Conservation (phyloP, 2,797 vertebrate species). For the Microchirus variegatus region DNA sequence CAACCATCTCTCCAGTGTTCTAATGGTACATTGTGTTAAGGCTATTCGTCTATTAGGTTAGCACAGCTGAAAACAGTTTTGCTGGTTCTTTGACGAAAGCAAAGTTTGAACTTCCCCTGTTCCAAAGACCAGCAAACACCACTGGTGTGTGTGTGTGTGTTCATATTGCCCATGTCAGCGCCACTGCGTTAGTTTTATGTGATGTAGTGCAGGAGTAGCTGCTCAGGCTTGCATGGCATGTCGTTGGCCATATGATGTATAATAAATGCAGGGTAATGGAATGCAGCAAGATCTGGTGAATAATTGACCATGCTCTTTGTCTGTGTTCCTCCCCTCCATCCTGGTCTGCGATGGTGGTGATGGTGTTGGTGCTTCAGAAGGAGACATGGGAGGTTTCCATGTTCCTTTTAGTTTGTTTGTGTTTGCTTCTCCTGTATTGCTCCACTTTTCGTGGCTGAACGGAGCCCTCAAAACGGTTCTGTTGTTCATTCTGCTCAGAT, state of each 20-base stretch:
- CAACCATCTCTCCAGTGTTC: too few species aligned
- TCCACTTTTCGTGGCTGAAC: constrained; percentile 12
- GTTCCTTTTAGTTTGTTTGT: constrained; percentile 19
- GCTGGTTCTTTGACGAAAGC: too few species aligned
- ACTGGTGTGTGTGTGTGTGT: constrained; percentile 12
- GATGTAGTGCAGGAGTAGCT: constrained; percentile 51
- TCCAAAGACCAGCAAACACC: too few species aligned
- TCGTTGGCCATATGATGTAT: constrained; percentile 71
- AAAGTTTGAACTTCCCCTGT: too few species aligned
- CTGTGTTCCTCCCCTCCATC: constrained; percentile 38
- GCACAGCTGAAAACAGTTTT: too few species aligned
- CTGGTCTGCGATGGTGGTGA: constrained; percentile 9
- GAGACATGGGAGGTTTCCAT: constrained; percentile 25
- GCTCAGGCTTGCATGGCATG: constrained; percentile 59
- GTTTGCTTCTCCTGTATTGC: constrained; percentile 18
- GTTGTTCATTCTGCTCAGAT: constrained; percentile 9
- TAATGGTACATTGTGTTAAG: too few species aligned
- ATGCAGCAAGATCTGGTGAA: constrained; percentile 74
- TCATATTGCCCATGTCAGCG: constrained; percentile 25
- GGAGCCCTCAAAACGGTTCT: constrained; percentile 12
- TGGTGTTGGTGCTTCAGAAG: constrained; percentile 7
- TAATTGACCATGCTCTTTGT: constrained; percentile 80
- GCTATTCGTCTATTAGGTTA: too few species aligned
- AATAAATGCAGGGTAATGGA: constrained; percentile 82
- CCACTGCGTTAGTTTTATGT: constrained; percentile 33